These are phyloP conservation scores for Leptothorax acervorum DNA, from an alignment of 2,888 invertebrate genomes.

Conservation along the genomic window DNA sequence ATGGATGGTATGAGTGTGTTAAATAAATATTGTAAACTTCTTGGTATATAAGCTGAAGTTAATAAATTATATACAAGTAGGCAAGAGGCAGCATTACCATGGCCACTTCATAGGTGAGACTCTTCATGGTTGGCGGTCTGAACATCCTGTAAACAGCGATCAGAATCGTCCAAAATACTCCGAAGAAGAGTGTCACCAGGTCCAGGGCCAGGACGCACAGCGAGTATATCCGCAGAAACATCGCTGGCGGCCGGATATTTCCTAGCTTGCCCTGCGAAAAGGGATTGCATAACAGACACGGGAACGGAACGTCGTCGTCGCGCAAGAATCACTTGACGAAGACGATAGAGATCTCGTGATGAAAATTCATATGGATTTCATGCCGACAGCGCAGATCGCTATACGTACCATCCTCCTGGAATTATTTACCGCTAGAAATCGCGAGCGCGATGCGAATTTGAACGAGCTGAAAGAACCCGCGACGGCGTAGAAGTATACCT, in stretches of 20 bases:
- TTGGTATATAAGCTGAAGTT: too few species aligned
- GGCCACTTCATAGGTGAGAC: constrained; percentile 88
- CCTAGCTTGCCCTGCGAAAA: constrained; percentile 63
- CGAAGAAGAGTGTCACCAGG: constrained; percentile 86
- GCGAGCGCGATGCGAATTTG: constrained; percentile 16
- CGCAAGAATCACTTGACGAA: too few species aligned
- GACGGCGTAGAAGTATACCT: constrained; percentile 33
- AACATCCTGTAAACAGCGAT: constrained; percentile 87
- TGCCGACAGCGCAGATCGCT: neutral
- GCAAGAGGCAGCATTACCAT: constrained; percentile 85
- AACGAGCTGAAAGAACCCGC: constrained; percentile 16
- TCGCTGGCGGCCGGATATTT: constrained; percentile 80
- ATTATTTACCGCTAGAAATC: neutral
- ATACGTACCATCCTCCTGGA: constrained; percentile 57
- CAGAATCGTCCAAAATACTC: constrained; percentile 86
- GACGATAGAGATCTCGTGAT: too few species aligned
- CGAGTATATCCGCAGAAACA: constrained; percentile 87
- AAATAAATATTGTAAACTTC: too few species aligned
- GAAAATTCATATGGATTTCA: too few species aligned
- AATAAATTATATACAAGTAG: too few species aligned
- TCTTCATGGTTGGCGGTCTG: constrained; percentile 88
- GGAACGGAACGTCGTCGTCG: too few species aligned
- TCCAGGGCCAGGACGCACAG: constrained; percentile 87
- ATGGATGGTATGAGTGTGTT: too few species aligned
- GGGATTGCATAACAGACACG: constrained; percentile 4